Evolutionary conservation across 1,140 invertebrate species (phyloP), one percentile per base, ranked within the genome.

Genomic region (Pseudomyrmex dendroicus): DNA sequence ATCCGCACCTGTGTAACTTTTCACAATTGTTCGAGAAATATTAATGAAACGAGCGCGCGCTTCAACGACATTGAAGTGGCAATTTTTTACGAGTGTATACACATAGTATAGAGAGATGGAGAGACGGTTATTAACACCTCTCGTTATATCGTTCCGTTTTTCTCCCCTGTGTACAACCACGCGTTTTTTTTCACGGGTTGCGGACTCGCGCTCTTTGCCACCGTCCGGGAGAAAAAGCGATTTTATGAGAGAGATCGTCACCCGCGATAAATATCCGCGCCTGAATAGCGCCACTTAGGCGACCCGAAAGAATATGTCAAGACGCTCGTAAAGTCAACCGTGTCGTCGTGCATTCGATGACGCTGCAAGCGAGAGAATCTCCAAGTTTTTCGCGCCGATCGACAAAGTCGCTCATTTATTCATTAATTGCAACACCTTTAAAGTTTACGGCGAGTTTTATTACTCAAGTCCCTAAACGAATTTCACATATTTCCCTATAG

Each of bases 111-210:
- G 5, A 35, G 5, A 35, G 35, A 35, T 4, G 5, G 5, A 35
- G 5, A 35, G 35, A 35, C 54, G 56, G 57, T 84, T 84, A 84
- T 84, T 84, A 84, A 84, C 52, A 82, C 57, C 61, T 73, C 54
- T 80, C 80, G 84, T 86, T 76, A 80, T 61, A 63, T 35, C 63
- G 48, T 17, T 59, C 10, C 44, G 46, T 52, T 72, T 66, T 57
- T 35, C 85, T 46, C 52, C 35, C 35, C 35, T 7, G 0, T 35
- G 15, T 63, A 12, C 46, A 10, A 12, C 44, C 61, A 17, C 59
- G 50, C 22, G 35, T 35, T 35, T 35, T 35, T 76, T 76, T 64
- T 76, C 61, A 12, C 48, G 20, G 61, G 59, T 82, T 20, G 67
- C 66, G 12, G 8, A 15, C 56, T 20, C 10, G 12, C 9, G 20